Percentiles rank a stretch among this genome's conserved stretches.
These are phyloP conservation scores for Chironomus tentans DNA, from an alignment of 2,888 invertebrate genomes.

Conservation along the genomic window DNA sequence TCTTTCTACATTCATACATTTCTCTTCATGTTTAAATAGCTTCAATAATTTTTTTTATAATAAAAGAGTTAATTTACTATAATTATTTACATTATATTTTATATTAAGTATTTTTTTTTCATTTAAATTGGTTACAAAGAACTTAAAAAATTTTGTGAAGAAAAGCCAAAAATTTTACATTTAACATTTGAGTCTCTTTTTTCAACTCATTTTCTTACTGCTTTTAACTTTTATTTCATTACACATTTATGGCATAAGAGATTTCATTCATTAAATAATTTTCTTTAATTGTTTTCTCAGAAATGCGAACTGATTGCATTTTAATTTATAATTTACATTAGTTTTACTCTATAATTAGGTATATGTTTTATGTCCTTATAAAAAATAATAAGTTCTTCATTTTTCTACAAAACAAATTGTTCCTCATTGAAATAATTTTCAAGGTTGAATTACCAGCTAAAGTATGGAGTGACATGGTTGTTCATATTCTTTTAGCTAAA, in stretches of 20 bases:
- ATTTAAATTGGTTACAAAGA: neutral
- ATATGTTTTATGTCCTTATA: neutral
- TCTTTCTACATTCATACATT: no score
- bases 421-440: no score
- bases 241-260: neutral
- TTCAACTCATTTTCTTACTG: neutral
- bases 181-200: neutral
- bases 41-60: neutral
- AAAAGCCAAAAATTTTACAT: neutral
- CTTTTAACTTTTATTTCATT: neutral
- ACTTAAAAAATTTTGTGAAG: neutral
- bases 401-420: no score
- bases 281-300: neutral
- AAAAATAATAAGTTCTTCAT: neutral
- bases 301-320: neutral
- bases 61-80: neutral
- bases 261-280: neutral
- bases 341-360: neutral
- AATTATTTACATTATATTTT: slow-evolving; percentile 7
- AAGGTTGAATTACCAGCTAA: no score
- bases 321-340: neutral
- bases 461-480: no score
- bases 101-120: neutral
- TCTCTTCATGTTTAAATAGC: neutral
- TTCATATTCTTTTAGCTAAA: no score